Conservation (phyloP, 2,797 vertebrate species). For the Poliocrania exsul region DNA sequence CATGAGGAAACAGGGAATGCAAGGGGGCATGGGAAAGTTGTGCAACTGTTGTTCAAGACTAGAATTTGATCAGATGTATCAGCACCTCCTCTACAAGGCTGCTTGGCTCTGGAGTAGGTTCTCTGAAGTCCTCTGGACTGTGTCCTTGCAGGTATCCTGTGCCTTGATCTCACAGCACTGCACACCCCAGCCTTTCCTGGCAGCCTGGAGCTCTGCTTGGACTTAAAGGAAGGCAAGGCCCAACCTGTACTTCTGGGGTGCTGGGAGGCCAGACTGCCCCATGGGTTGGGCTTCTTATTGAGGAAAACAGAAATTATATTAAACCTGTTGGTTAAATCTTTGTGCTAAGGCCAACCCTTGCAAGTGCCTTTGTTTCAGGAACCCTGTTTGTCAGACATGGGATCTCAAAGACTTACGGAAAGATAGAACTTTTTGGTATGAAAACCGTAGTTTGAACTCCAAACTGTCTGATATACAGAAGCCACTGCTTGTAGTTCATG, state of each 20-base stretch:
- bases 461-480: neutral
- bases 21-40: neutral
- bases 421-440: neutral
- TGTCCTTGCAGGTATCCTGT: neutral
- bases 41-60: neutral
- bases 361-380: neutral
- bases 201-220: neutral
- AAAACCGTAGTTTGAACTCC: neutral
- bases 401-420: neutral
- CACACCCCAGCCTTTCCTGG: neutral
- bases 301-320: neutral
- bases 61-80: neutral
- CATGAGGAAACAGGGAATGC: neutral
- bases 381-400: fast-evolving
- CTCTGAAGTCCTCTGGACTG: neutral
- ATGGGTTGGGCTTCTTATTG: neutral
- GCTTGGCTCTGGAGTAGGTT: neutral
- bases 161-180: neutral
- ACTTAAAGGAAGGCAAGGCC: neutral
- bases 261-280: neutral
- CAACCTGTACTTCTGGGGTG: neutral
- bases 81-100: neutral
- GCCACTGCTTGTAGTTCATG: neutral
- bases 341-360: fast-evolving
- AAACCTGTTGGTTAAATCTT: neutral